These are phyloP conservation scores for Cantharis rustica DNA, from an alignment of 2,888 invertebrate genomes.

Conservation along the genomic window DNA sequence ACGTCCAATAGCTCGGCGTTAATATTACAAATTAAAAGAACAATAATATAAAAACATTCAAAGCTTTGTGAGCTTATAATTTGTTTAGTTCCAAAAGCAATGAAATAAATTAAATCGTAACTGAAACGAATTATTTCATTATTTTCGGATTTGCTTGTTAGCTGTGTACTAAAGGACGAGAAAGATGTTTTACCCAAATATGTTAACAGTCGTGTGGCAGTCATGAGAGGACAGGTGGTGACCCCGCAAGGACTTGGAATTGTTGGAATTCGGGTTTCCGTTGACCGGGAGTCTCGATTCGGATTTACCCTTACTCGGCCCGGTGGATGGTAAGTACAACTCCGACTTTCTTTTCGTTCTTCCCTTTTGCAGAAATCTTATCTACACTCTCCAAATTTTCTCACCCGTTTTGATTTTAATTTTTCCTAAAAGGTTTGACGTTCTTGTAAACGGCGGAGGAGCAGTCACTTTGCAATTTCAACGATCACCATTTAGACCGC, in stretches of 20 bases:
- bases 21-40: slow-evolving; percentile 14
- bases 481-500: slow-evolving; percentile 88
- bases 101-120: slow-evolving; percentile 7
- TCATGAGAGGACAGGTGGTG: slow-evolving; percentile 96
- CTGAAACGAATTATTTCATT: slow-evolving; percentile 29
- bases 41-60: slow-evolving; percentile 16
- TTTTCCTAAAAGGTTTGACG: slow-evolving; percentile 82
- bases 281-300: slow-evolving; percentile 90
- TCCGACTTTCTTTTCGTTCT: background rate
- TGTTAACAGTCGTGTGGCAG: slow-evolving; percentile 90
- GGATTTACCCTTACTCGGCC: slow-evolving; percentile 94
- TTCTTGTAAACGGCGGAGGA: slow-evolving; percentile 97
- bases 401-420: background rate
- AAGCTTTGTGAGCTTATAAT: slow-evolving; percentile 27
- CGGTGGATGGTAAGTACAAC: slow-evolving; percentile 88
- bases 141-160: slow-evolving; percentile 34
- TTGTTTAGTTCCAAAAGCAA: slow-evolving; percentile 20
- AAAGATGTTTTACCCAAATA: slow-evolving; percentile 42
- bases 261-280: slow-evolving; percentile 95
- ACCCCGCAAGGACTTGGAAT: slow-evolving; percentile 94
- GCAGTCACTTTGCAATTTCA: slow-evolving; percentile 97
- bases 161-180: slow-evolving; percentile 30
- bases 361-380: background rate
- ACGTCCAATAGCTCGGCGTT: slow-evolving; percentile 19
- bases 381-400: background rate